These are phyloP conservation scores for Drosophila chauvacae DNA, from an alignment of 1,140 invertebrate species.

Conservation along the genomic window DNA sequence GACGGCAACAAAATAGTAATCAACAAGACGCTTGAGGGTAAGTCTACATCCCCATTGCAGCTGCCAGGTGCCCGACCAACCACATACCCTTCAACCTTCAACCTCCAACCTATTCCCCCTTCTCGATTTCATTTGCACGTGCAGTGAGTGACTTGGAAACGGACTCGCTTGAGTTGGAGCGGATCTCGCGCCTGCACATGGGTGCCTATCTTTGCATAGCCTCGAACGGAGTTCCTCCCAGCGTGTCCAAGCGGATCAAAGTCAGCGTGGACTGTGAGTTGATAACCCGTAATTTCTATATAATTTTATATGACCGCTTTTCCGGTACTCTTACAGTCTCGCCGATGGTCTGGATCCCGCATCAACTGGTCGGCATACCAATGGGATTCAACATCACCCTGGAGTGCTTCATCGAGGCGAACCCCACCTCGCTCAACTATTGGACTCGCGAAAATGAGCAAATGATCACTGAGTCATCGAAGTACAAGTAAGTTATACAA, in stretches of 20 bases:
- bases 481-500: conserved; percentile 88
- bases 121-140: not conserved
- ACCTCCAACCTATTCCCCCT: not conserved
- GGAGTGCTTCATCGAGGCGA: conserved; percentile 95
- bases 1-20: conserved; percentile 93
- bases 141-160: conserved; percentile 92
- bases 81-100: too few species aligned
- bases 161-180: conserved; percentile 92
- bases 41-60: conserved; percentile 49
- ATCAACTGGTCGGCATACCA: conserved; percentile 94
- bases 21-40: conserved; percentile 92
- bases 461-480: conserved; percentile 94
- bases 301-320: too few species aligned
- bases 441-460: conserved; percentile 94
- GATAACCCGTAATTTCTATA: conserved; percentile 73
- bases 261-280: conserved; percentile 97
- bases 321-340: conserved; percentile 88
- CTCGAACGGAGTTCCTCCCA: conserved; percentile 91
- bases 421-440: conserved; percentile 95
- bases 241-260: conserved; percentile 95
- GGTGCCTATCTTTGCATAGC: conserved; percentile 96
- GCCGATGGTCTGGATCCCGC: conserved; percentile 92
- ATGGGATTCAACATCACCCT: conserved; percentile 92
- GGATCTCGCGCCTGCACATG: conserved; percentile 95
- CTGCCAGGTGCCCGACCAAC: not conserved